phyloP scores from a whole-genome alignment of 2,888 invertebrate species.

The Cerceris ruficornis region DNA sequence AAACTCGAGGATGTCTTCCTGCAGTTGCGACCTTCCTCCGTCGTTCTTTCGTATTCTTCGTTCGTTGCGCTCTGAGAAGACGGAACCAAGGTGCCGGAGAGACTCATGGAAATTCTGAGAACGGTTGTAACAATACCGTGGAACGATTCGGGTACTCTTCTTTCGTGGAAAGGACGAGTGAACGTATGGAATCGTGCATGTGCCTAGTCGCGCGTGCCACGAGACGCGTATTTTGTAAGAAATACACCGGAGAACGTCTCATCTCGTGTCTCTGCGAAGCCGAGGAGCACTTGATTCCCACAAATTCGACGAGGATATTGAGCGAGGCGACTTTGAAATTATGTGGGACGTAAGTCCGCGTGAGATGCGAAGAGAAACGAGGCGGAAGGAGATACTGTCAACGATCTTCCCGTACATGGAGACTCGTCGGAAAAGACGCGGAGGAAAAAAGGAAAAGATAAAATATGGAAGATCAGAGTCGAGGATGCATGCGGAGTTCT shows the following conservation, averaged over 20 bases:
- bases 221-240: neutral
- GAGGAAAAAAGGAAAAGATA: neutral
- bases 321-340: neutral
- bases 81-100: neutral
- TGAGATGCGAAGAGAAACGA: neutral
- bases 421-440: neutral
- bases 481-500: constrained; percentile 6
- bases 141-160: too few species aligned
- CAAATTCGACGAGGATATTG: neutral
- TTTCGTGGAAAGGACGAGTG: too few species aligned
- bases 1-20: neutral
- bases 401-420: constrained; percentile 3
- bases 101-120: neutral
- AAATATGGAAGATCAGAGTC: constrained; percentile 22
- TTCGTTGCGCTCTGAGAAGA: neutral
- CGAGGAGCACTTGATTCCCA: neutral
- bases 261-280: neutral
- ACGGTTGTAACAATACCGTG: neutral
- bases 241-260: neutral
- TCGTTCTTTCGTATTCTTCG: neutral
- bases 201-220: neutral
- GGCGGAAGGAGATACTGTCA: neutral
- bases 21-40: neutral
- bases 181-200: too few species aligned
- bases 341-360: neutral